These are phyloP conservation scores for Lasioglossum marginatum DNA, from an alignment of 2,888 invertebrate genomes.

Conservation along the genomic window DNA sequence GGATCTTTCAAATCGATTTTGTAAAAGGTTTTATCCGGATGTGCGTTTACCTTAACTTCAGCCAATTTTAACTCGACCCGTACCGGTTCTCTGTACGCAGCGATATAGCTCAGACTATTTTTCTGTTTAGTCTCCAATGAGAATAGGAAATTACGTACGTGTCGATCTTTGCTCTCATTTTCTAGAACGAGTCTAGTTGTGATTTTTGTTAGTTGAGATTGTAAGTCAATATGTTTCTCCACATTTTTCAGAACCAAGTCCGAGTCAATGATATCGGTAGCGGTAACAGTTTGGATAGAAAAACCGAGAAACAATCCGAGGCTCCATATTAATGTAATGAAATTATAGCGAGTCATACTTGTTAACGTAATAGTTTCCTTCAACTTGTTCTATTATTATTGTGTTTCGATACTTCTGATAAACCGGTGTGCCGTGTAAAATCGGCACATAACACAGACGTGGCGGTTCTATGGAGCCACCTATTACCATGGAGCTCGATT, in stretches of 20 bases:
- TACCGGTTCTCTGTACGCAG: slow-evolving; percentile 85
- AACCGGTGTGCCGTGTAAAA: slow-evolving; percentile 57
- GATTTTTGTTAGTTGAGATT: slow-evolving; percentile 95
- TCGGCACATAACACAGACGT: slow-evolving; percentile 69
- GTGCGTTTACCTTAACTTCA: slow-evolving; percentile 85
- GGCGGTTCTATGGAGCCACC: slow-evolving; percentile 56
- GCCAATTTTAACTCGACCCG: slow-evolving; percentile 78
- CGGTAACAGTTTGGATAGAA: slow-evolving; percentile 9
- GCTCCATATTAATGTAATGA: slow-evolving; percentile 42
- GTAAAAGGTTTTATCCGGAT: slow-evolving; percentile 86
- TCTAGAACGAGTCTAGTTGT: slow-evolving; percentile 92
- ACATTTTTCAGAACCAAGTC: slow-evolving; percentile 91
- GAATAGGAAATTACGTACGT: slow-evolving; percentile 90
- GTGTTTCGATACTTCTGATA: not conserved
- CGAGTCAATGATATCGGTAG: slow-evolving; percentile 72
- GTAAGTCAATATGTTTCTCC: slow-evolving; percentile 94
- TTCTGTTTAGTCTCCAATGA: slow-evolving; percentile 88
- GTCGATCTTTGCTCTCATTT: slow-evolving; percentile 90
- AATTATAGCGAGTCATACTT: slow-evolving; percentile 42
- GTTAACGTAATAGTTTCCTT: not conserved
- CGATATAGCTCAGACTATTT: slow-evolving; percentile 90
- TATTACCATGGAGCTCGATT: not conserved
- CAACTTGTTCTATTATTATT: not conserved
- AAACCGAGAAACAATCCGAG: slow-evolving; percentile 26
- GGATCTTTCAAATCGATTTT: slow-evolving; percentile 87